phyloP scores from a whole-genome alignment of 2,113 vertebrate genomes.

The Recurvirostra avosetta region DNA sequence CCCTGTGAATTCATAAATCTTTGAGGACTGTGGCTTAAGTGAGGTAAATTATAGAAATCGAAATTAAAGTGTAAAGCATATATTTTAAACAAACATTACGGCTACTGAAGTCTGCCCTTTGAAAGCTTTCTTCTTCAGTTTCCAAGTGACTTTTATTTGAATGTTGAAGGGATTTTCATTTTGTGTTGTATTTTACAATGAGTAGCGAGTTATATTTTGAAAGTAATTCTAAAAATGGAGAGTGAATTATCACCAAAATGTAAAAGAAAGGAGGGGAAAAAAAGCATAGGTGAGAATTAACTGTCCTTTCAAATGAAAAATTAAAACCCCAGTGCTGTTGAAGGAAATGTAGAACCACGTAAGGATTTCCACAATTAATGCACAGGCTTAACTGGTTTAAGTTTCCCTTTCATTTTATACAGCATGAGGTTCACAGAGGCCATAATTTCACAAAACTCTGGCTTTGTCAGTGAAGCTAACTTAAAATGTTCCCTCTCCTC shows the following conservation, averaged over 20 bases:
- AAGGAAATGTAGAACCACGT: neutral
- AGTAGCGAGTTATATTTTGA: slow-evolving; percentile 20
- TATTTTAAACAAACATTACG: slow-evolving; percentile 37
- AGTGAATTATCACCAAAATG: neutral
- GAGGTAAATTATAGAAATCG: neutral
- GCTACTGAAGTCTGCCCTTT: neutral
- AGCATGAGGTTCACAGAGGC: neutral
- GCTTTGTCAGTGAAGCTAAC: neutral
- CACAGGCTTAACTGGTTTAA: neutral
- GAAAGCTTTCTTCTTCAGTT: slow-evolving; percentile 20
- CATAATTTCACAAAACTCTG: neutral
- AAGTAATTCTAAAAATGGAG: slow-evolving; percentile 7
- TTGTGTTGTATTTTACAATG: neutral
- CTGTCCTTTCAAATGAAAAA: slow-evolving; percentile 30
- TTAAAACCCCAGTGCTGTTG: neutral
- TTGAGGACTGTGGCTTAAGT: neutral
- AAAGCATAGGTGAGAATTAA: neutral
- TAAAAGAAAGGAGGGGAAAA: neutral
- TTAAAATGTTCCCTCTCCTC: neutral
- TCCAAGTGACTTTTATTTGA: slow-evolving; percentile 14
- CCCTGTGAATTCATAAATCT: neutral
- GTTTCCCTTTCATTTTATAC: neutral
- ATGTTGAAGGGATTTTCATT: slow-evolving; percentile 2
- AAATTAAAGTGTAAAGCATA: slow-evolving; percentile 13
- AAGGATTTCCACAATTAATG: slow-evolving; percentile 24